Conservation (phyloP, 2,888 invertebrate genomes). For the Anticlea derivata region DNA sequence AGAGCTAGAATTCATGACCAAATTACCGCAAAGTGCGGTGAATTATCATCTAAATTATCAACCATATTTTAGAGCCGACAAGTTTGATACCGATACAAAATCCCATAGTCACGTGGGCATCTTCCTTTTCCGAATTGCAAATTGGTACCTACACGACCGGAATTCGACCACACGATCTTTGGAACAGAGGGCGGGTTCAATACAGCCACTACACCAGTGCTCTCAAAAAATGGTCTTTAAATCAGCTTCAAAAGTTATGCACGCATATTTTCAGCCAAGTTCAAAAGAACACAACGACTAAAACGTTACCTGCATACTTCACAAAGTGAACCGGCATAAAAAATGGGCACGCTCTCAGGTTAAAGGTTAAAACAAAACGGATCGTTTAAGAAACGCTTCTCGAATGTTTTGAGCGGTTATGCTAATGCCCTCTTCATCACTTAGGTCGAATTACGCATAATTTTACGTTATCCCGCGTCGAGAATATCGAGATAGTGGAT, state of each 20-base stretch:
- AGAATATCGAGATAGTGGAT: conserved; percentile 30
- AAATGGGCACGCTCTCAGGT: conserved; percentile 19
- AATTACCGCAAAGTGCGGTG: too few species aligned
- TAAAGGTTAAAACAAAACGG: conserved; percentile 28
- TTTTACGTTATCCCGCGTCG: conserved; percentile 26
- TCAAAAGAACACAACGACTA: neutral
- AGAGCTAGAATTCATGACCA: too few species aligned
- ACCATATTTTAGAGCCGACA: too few species aligned
- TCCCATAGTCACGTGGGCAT: too few species aligned
- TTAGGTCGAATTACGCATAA: conserved; percentile 39
- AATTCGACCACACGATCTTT: too few species aligned
- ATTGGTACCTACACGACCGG: too few species aligned
- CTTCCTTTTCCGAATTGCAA: too few species aligned
- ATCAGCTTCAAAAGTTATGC: neutral
- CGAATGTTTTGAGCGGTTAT: conserved; percentile 32
- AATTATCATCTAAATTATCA: too few species aligned
- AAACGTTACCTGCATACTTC: conserved; percentile 6
- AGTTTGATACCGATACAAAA: too few species aligned
- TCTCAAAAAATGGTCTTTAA: too few species aligned
- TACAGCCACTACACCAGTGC: too few species aligned
- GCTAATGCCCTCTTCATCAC: conserved; percentile 33
- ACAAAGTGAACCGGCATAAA: conserved; percentile 13
- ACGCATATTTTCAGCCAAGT: neutral
- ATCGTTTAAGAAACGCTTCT: conserved; percentile 25
- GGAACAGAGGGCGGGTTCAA: too few species aligned